Base-by-base conservation (phyloP, 2,888 invertebrate species). In the Gryllus longicercus region DNA sequence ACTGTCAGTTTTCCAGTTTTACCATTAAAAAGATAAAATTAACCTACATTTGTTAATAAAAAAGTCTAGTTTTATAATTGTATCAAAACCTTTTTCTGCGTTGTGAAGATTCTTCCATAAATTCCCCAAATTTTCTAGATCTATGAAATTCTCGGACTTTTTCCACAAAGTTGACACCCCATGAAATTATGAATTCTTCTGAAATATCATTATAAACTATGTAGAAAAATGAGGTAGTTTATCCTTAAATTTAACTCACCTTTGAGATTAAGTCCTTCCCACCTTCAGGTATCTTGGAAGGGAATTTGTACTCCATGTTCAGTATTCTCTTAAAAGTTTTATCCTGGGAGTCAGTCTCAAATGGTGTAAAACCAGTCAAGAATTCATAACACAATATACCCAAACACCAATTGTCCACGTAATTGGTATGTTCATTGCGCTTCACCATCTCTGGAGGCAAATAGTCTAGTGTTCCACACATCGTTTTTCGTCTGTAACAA, bases 361-460 rank as follows among this genome's bases (percentile, higher is more conserved):
- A 99, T 0, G 99, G 99, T 0, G 99, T 97, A 81, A 90, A 91
- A 0, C 99, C 99, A 0, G 95, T 94, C 2, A 99, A 89, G 86
- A 99, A 97, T 87, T 99, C 99, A 84, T 96, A 99, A 82, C 96
- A 93, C 8, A 96, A 88, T 78, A 96, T 92, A 8, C 99, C 99
- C 80, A 97, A 89, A 85, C 97, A 97, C 99, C 99, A 99, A 84
- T 96, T 92, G 88, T 99, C 99, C 0, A 96, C 94, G 82, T 91
- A 92, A 80, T 95, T 92, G 84, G 95, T 93, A 86, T 99, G 98
- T 0, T 90, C 88, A 84, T 92, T 90, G 0, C 94, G 93, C 83
- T 93, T 92, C 11, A 99, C 92, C 97, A 99, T 99, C 89, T 99
- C 99, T 11, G 98, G 98, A 0, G 98, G 96, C 50, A 98, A 88